Conservation (phyloP, 1,140 invertebrate species). For the Melipona quadrifasciata region DNA sequence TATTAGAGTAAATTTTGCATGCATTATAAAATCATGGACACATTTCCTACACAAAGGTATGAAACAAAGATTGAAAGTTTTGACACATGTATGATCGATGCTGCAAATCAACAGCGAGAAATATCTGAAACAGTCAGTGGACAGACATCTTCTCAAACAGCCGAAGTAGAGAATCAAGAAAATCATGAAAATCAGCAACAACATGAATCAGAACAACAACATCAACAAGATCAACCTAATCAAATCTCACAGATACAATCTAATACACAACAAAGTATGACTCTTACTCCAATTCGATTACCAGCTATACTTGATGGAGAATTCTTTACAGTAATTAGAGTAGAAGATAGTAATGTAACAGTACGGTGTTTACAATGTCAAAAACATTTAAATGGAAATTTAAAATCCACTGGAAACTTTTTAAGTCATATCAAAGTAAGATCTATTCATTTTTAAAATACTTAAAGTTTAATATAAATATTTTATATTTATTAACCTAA, state of each 20-base stretch:
- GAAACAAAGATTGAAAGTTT: constrained; percentile 78
- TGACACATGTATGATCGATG: constrained; percentile 76
- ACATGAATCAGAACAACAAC: constrained; percentile 46
- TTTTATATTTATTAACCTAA: constrained; percentile 39
- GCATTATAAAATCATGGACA: constrained; percentile 71
- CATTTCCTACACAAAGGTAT: constrained; percentile 73
- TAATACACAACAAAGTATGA: constrained; percentile 71
- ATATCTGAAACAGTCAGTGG: constrained; percentile 66
- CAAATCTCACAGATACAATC: constrained; percentile 69
- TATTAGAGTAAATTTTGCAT: constrained; percentile 25
- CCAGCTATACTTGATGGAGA: constrained; percentile 81
- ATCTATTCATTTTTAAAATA: constrained; percentile 23
- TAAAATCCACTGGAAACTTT: constrained; percentile 81
- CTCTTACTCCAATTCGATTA: constrained; percentile 77
- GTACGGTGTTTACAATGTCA: constrained; percentile 78
- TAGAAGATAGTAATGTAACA: constrained; percentile 79
- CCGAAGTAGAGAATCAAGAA: constrained; percentile 67
- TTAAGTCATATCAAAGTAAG: constrained; percentile 80
- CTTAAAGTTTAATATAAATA: constrained; percentile 6
- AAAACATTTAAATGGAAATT: constrained; percentile 79
- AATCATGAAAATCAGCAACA: constrained; percentile 65
- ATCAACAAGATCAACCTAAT: constrained; percentile 52
- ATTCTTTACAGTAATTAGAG: constrained; percentile 78
- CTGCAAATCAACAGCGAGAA: constrained; percentile 68
- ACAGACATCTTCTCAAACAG: constrained; percentile 57